Conservation (phyloP, 2,888 invertebrate species). For the Conomelus anceps region DNA sequence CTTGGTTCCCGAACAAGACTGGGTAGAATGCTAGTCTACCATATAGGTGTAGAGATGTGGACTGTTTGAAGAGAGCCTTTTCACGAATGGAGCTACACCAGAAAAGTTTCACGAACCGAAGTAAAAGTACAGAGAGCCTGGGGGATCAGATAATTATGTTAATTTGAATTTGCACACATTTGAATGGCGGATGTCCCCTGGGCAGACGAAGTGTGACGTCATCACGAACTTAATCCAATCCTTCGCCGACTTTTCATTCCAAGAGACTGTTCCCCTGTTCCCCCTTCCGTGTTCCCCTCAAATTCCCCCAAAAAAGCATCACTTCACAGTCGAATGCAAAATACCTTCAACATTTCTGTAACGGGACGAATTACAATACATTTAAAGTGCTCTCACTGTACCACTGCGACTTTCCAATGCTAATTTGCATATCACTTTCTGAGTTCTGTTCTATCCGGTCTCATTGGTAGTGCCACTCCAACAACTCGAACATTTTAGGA, state of each 20-base stretch:
- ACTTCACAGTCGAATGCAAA: not conserved
- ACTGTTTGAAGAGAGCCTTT: not conserved
- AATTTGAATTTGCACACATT: conserved; percentile 23
- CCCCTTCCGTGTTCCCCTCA: not conserved
- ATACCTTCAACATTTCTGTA: not conserved
- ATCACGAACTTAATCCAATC: not conserved
- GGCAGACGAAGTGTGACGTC: not conserved
- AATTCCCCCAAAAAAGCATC: not conserved
- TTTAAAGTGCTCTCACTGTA: not conserved
- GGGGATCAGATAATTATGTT: conserved; percentile 18
- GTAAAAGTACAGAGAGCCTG: not conserved
- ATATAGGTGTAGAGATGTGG: too few species aligned
- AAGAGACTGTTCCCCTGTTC: not conserved
- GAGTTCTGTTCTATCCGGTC: too few species aligned
- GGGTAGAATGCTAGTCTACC: too few species aligned
- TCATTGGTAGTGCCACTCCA: not conserved
- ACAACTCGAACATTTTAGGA: too few species aligned
- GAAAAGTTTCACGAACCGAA: not conserved
- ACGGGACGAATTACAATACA: not conserved
- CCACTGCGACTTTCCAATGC: not conserved
- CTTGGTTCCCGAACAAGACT: too few species aligned
- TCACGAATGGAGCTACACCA: not conserved
- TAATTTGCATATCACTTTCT: not conserved
- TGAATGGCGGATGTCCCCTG: conserved; percentile 17
- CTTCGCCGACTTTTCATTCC: not conserved